A percentile compares a stretch with the other conserved stretches of the same genome.
Conservation (phyloP, 37 sponge, comb jelly and placozoan genomes). For the Geodia barretti region DNA sequence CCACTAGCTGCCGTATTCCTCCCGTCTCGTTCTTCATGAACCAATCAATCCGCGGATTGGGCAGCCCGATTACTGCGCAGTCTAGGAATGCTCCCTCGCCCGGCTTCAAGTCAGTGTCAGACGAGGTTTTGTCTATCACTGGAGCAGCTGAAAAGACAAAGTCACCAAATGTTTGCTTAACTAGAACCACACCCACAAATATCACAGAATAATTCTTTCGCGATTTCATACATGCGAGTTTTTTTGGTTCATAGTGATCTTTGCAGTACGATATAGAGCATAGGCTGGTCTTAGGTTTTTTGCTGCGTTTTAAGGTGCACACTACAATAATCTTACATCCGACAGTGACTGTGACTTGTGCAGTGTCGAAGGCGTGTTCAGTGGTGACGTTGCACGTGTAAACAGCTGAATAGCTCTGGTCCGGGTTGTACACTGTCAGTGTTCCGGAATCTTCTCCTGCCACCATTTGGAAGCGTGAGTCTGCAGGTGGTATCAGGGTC, state of each 20-base stretch:
- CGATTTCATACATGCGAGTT: no score
- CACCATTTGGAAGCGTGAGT: background rate
- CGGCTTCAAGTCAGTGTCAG: slow-evolving; percentile 21
- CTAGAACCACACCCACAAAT: no score
- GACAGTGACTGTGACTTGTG: slow-evolving; percentile 39
- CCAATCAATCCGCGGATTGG: slow-evolving; percentile 40
- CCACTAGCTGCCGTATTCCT: slow-evolving; percentile 1
- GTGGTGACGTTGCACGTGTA: slow-evolving; percentile 57
- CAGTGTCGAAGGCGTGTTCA: background rate
- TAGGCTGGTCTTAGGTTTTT: no score
- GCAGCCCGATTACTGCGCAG: slow-evolving; percentile 48
- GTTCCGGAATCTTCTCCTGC: background rate
- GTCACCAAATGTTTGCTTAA: background rate
- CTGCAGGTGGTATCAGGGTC: slow-evolving; percentile 7
- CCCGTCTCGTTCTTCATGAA: slow-evolving; percentile 24
- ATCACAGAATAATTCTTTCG: no score
- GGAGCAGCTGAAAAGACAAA: slow-evolving; percentile 10
- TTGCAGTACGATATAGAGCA: no score
- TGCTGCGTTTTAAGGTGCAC: no score
- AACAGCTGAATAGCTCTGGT: slow-evolving; percentile 9
- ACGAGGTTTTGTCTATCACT: slow-evolving; percentile 2
- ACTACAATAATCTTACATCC: no score
- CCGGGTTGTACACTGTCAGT: slow-evolving; percentile 15
- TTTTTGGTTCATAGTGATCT: no score
- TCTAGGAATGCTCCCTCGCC: slow-evolving; percentile 2